phyloP scores from a whole-genome alignment of 2,113 vertebrate species.

The Apteryx owenii region DNA sequence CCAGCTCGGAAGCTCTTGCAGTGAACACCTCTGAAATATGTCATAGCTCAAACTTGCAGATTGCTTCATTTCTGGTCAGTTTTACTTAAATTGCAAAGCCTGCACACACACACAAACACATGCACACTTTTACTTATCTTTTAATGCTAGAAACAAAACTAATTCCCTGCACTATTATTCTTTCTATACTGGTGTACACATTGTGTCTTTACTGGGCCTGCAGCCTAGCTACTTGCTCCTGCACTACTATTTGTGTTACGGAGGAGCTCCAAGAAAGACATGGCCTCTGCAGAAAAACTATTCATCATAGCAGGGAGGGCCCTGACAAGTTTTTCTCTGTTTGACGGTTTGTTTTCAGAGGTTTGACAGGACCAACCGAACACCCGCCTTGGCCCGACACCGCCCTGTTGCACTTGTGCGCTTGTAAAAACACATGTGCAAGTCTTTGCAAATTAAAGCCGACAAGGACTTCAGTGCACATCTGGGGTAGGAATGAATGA shows the following conservation, averaged over 20 bases:
- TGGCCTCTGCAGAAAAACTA: neutral
- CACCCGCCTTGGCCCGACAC: neutral
- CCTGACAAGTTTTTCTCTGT: neutral
- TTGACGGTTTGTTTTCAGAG: neutral
- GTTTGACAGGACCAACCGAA: neutral
- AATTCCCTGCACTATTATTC: too few species aligned
- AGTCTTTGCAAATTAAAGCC: too few species aligned
- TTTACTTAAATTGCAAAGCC: neutral
- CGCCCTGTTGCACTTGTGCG: neutral
- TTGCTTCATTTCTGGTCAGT: neutral
- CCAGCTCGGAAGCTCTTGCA: neutral
- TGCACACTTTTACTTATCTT: neutral
- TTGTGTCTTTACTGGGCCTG: neutral
- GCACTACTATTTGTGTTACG: neutral
- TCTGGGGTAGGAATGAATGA: too few species aligned
- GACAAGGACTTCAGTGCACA: too few species aligned
- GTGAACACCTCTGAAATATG: neutral
- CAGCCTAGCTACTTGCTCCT: fast-evolving
- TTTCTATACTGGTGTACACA: fast-evolving
- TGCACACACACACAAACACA: neutral
- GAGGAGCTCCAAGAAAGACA: neutral
- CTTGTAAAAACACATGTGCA: too few species aligned
- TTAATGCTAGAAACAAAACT: neutral
- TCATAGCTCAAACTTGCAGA: neutral
- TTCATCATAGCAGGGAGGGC: neutral